Conservation (phyloP, 2,113 vertebrate genomes). For the Coturnix japonica region DNA sequence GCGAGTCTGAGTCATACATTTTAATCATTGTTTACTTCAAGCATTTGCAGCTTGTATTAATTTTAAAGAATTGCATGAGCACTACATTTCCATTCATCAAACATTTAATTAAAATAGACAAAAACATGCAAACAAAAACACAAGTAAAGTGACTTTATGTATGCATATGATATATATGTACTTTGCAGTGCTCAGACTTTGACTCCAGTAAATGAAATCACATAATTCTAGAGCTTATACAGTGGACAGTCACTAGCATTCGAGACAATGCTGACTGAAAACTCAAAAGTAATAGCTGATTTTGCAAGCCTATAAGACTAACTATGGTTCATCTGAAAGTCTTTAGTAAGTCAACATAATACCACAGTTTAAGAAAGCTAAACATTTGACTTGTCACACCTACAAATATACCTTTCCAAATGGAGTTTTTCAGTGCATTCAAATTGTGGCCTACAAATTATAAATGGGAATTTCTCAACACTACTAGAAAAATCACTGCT, state of each 20-base stretch:
- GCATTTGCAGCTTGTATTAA: neutral
- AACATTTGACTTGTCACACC: neutral
- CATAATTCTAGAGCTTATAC: neutral
- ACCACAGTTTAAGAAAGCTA: neutral
- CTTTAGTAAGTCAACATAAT: neutral
- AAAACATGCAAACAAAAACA: rapidly evolving
- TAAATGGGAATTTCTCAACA: neutral
- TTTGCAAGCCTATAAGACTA: neutral
- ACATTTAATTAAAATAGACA: neutral
- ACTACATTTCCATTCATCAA: neutral
- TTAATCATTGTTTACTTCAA: slow-evolving; percentile 30
- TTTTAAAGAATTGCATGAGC: neutral
- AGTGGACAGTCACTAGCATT: neutral
- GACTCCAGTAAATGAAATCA: neutral
- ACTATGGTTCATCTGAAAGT: neutral
- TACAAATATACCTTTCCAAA: neutral
- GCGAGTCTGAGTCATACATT: slow-evolving; percentile 10
- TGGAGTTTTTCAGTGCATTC: neutral
- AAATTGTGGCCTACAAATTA: neutral
- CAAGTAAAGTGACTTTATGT: neutral
- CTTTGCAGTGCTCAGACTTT: neutral
- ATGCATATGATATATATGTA: too few species aligned
- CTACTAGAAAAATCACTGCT: neutral
- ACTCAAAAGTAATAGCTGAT: neutral
- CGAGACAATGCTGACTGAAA: neutral